phyloP scores from a whole-genome alignment of 1,140 invertebrate genomes.

The Drosophila repleta region DNA sequence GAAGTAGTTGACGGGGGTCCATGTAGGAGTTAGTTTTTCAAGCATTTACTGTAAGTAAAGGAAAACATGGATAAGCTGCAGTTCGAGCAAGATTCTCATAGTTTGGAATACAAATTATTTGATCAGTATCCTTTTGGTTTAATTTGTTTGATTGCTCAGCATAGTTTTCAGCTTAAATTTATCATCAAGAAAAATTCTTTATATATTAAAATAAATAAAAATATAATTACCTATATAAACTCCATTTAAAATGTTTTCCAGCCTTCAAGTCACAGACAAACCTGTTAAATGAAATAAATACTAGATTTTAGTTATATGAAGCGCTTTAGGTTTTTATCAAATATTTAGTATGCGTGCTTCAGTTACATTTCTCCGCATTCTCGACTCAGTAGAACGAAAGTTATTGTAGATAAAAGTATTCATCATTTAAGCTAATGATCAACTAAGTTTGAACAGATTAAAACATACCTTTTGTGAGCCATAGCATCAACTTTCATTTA shows the following conservation, averaged over 20 bases:
- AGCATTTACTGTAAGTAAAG: constrained; percentile 10
- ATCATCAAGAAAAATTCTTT: constrained; percentile 37
- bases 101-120: not conserved
- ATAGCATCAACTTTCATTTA: not conserved
- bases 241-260: not conserved
- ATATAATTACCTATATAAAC: not conserved
- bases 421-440: constrained; percentile 49
- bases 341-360: constrained; percentile 12
- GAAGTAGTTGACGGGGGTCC: too few species aligned
- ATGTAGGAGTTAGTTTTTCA: too few species aligned
- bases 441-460: not conserved
- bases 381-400: constrained; percentile 79
- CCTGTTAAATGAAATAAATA: constrained; percentile 16
- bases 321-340: not conserved
- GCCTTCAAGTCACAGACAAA: too few species aligned
- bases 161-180: constrained; percentile 51
- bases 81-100: too few species aligned
- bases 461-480: constrained; percentile 25
- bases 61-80: not conserved
- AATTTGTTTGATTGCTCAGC: constrained; percentile 54
- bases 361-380: constrained; percentile 67
- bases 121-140: constrained; percentile 69
- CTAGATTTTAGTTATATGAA: constrained; percentile 1
- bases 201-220: not conserved
- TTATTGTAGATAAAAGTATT: constrained; percentile 70